phyloP scores from a whole-genome alignment of 2,797 vertebrate genomes.

The Scomberomorus guttatus region DNA sequence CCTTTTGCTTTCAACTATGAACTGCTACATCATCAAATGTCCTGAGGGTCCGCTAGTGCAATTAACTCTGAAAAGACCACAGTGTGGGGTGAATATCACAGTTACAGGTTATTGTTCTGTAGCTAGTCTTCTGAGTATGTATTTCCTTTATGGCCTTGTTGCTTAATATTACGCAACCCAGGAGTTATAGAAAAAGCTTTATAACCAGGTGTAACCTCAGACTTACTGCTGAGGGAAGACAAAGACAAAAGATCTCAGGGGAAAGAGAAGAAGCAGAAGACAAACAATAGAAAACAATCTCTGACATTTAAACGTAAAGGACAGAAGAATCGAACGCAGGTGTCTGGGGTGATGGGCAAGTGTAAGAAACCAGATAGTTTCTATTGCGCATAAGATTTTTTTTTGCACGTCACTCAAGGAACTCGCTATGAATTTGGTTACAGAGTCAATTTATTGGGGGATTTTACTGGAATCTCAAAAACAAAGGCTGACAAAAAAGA shows the following conservation, averaged over 20 bases:
- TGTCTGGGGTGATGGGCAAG: not conserved
- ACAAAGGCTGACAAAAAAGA: not conserved
- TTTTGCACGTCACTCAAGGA: not conserved
- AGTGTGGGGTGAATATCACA: not conserved
- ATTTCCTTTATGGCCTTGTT: not conserved
- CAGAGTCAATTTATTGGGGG: not conserved
- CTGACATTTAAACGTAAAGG: not conserved
- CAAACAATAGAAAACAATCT: slow-evolving; percentile 6
- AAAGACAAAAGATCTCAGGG: not conserved
- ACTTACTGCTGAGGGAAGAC: not conserved
- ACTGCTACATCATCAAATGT: not conserved
- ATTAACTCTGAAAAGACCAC: not conserved
- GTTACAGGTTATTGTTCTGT: not conserved
- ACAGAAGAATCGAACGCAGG: not conserved
- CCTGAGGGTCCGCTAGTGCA: not conserved
- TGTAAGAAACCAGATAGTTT: not conserved
- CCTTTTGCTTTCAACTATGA: not conserved
- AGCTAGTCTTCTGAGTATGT: not conserved
- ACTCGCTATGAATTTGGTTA: not conserved
- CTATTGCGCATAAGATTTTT: not conserved
- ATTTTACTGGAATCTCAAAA: not conserved
- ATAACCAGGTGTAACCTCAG: slow-evolving; percentile 1
- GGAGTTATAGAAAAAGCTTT: not conserved
- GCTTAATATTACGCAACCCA: not conserved
- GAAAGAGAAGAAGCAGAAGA: not conserved